These are phyloP conservation scores for Centropyge bicolor DNA, from an alignment of 2,797 vertebrate genomes.

Conservation along the genomic window DNA sequence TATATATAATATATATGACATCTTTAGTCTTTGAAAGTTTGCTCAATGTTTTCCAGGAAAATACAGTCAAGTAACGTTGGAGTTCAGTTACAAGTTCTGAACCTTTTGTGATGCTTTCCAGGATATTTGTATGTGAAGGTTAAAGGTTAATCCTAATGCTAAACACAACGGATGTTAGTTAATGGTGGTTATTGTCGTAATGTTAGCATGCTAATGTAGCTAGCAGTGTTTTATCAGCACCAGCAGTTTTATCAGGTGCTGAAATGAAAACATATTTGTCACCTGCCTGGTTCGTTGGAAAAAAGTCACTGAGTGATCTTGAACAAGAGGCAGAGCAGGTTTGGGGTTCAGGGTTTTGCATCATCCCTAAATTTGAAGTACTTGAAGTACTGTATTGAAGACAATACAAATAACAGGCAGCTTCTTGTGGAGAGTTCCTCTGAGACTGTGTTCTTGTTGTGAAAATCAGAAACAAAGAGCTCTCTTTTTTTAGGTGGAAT, in stretches of 20 bases:
- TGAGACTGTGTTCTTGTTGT: too few relatives aligned
- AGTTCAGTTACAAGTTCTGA: fast-evolving
- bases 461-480: too few relatives aligned
- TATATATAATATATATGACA: fast-evolving
- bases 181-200: not conserved
- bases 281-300: too few relatives aligned
- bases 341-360: too few relatives aligned
- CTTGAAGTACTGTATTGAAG: too few relatives aligned
- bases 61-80: not conserved
- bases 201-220: constrained; percentile 30
- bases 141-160: not conserved
- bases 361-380: too few relatives aligned
- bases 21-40: not conserved
- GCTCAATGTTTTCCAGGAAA: not conserved
- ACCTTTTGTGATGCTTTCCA: fast-evolving
- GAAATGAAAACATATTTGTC: too few relatives aligned
- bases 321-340: too few relatives aligned
- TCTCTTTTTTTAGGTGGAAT: not conserved
- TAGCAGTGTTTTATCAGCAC: not conserved
- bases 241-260: constrained; percentile 17
- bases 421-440: too few relatives aligned
- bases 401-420: too few relatives aligned
- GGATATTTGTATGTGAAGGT: not conserved
- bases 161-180: fast-evolving
- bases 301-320: too few relatives aligned